Conservation (phyloP, 2,113 vertebrate species). For the Nycticorax nycticorax region DNA sequence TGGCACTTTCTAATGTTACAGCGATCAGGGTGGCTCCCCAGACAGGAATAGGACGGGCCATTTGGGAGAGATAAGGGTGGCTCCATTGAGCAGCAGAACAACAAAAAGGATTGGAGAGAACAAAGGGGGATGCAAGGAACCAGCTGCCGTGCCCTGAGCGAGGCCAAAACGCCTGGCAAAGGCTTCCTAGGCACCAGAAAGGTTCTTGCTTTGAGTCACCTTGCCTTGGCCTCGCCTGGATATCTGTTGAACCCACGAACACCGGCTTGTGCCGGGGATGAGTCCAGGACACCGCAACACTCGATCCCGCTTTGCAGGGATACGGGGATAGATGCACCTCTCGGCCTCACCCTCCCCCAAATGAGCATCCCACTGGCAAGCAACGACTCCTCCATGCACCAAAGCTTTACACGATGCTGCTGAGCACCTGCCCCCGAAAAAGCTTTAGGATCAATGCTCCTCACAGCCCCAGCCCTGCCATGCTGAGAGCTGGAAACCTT, state of each 20-base stretch:
- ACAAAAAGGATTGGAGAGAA: not conserved
- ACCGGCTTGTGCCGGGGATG: not conserved
- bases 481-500: not conserved
- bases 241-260: not conserved
- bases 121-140: not conserved
- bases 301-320: fast-evolving
- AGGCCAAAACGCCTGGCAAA: fast-evolving
- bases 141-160: not conserved
- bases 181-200: not conserved
- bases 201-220: not conserved
- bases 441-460: not conserved
- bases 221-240: fast-evolving
- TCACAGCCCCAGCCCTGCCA: fast-evolving
- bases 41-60: not conserved
- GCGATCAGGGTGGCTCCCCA: not conserved
- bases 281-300: fast-evolving
- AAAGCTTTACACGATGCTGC: not conserved
- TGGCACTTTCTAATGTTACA: not conserved
- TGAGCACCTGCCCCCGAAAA: not conserved
- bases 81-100: not conserved
- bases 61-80: not conserved
- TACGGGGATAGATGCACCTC: not conserved
- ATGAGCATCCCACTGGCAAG: not conserved
- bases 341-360: not conserved
- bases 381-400: fast-evolving